Conservation (phyloP, 2,113 vertebrate genomes). For the Scomber japonicus region DNA sequence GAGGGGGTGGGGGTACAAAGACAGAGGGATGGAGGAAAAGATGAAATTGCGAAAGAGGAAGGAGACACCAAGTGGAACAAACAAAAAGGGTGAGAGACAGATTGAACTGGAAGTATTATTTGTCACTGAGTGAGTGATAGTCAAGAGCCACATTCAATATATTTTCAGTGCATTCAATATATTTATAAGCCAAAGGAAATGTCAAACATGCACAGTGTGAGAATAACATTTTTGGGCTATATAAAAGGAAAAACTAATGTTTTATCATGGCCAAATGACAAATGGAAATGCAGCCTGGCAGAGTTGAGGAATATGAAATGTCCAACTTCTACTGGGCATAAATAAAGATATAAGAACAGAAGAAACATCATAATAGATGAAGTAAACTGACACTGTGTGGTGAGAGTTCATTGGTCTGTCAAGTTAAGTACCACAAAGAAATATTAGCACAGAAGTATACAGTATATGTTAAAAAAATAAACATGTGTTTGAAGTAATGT, state of each 20-base stretch:
- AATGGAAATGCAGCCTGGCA: slow-evolving; percentile 12
- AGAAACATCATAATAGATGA: no score
- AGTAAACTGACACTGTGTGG: not conserved
- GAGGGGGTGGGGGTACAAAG: not conserved
- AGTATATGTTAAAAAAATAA: no score
- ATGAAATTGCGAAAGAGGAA: slow-evolving; percentile 2
- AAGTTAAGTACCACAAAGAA: no score
- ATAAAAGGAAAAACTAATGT: slow-evolving; percentile 6
- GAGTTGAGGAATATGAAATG: not conserved
- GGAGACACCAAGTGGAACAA: not conserved
- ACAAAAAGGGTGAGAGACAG: not conserved
- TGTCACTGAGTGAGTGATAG: slow-evolving; percentile 26
- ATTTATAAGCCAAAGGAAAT: slow-evolving; percentile 37
- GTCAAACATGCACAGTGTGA: slow-evolving; percentile 29
- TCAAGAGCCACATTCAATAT: slow-evolving; percentile 21
- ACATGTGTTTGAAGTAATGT: no score
- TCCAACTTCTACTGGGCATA: not conserved
- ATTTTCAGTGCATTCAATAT: slow-evolving; percentile 14
- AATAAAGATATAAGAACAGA: not conserved
- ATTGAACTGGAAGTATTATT: slow-evolving; percentile 29
- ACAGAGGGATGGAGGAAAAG: not conserved
- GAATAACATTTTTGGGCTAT: slow-evolving; percentile 26
- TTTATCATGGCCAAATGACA: slow-evolving; percentile 16
- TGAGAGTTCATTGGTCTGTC: not conserved
- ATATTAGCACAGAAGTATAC: no score